Evolutionary conservation across 2,797 vertebrate genomes (phyloP).

Genomic region (Eulemur albifrons): DNA sequence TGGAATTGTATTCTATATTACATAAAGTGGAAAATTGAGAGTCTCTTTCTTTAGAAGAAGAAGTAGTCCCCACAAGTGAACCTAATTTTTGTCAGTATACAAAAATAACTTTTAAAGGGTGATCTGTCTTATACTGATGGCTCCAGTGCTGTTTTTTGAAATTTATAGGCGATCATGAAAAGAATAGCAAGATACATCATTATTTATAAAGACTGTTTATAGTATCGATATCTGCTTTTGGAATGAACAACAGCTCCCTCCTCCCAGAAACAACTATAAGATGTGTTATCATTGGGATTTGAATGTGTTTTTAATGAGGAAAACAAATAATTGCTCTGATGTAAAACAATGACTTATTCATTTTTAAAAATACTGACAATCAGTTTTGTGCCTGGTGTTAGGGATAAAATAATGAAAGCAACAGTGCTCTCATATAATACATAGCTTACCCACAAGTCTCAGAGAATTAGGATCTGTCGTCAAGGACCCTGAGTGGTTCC

Average conservation of each 20-base stretch:
- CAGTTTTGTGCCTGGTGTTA: neutral
- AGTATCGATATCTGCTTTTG: neutral
- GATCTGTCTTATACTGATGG: neutral
- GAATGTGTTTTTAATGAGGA: neutral
- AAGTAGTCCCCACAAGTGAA: neutral
- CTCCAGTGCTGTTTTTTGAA: neutral
- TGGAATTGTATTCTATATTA: neutral
- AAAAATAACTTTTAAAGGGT: slow-evolving; percentile 6
- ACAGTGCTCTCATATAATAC: neutral
- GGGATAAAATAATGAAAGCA: neutral
- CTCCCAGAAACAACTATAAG: neutral
- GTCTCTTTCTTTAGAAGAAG: neutral
- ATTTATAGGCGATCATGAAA: neutral
- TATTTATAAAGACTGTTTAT: neutral
- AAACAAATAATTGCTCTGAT: neutral
- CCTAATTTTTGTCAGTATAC: neutral
- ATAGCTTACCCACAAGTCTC: slow-evolving; percentile 50
- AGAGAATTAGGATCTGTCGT: slow-evolving; percentile 56
- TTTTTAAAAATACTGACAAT: neutral
- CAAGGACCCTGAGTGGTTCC: neutral
- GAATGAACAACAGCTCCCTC: neutral
- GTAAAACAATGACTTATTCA: neutral
- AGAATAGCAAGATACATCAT: neutral
- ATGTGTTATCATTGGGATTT: neutral
- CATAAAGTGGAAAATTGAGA: neutral